Evolutionary conservation across 1,140 invertebrate species (phyloP).

Genomic region (Centruroides sculpturatus): DNA sequence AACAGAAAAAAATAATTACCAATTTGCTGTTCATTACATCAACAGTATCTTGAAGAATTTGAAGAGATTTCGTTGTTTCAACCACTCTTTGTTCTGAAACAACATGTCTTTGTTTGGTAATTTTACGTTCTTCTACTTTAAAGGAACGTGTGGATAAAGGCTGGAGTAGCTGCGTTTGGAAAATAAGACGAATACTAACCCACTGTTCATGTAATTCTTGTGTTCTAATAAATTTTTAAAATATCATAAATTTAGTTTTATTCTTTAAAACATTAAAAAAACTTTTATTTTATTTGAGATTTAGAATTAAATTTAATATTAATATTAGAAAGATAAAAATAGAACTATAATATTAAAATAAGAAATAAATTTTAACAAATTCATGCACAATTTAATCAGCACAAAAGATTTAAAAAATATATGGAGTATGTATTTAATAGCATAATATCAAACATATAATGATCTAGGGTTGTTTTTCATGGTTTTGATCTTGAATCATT

Average conservation of each 20-base stretch:
- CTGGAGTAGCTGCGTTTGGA: slow-evolving; percentile 68
- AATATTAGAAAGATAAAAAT: no score
- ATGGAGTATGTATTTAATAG: no score
- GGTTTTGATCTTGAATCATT: no score
- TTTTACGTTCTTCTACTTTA: slow-evolving; percentile 69
- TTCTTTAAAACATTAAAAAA: background rate
- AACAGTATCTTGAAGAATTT: slow-evolving; percentile 72
- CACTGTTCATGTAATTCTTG: slow-evolving; percentile 84
- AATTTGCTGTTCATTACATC: slow-evolving; percentile 81
- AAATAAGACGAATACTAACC: slow-evolving; percentile 60
- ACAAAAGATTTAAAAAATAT: no score
- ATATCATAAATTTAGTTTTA: background rate
- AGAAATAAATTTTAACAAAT: no score
- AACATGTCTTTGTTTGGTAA: slow-evolving; percentile 36
- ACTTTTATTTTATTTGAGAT: background rate
- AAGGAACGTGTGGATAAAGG: slow-evolving; percentile 50
- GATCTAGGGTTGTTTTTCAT: no score
- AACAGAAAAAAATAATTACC: slow-evolving; percentile 3
- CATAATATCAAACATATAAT: no score
- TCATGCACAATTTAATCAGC: no score
- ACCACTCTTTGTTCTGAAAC: slow-evolving; percentile 72
- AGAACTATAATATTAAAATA: no score
- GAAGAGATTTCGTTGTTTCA: slow-evolving; percentile 81
- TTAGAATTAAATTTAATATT: no score
- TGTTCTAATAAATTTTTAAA: slow-evolving; percentile 42